These are phyloP conservation scores for Nesometra sesokonis DNA, from an alignment of 35 echinoderm and acorn worm species.

Conservation along the genomic window DNA sequence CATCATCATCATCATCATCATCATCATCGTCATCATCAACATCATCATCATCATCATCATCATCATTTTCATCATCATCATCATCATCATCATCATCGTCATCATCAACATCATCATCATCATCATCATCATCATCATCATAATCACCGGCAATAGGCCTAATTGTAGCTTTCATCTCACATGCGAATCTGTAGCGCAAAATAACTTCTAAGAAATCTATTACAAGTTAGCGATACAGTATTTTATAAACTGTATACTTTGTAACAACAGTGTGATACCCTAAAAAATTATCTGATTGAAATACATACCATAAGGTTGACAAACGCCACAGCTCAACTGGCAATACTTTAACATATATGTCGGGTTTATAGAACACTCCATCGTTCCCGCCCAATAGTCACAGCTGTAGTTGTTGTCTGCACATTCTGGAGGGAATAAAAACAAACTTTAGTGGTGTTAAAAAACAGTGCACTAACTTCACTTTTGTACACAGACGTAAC, in stretches of 20 bases:
- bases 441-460: no score
- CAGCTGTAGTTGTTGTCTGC: neutral
- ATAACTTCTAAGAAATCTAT: no score
- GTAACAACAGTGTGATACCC: no score
- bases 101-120: slow-evolving; percentile 19
- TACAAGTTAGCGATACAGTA: no score
- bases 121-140: slow-evolving; percentile 21
- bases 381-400: neutral
- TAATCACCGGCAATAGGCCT: no score
- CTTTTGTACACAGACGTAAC: no score
- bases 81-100: slow-evolving; percentile 6
- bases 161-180: neutral
- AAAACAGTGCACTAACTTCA: no score
- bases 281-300: no score
- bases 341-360: neutral
- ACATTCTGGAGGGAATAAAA: neutral
- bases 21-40: no score
- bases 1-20: no score
- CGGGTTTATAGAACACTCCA: neutral
- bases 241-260: no score
- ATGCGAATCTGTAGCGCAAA: neutral
- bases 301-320: neutral
- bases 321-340: neutral
- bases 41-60: no score
- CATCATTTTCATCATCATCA: neutral